Base-by-base conservation (phyloP, 2,888 invertebrate genomes). In the Eupithecia subfuscata region DNA sequence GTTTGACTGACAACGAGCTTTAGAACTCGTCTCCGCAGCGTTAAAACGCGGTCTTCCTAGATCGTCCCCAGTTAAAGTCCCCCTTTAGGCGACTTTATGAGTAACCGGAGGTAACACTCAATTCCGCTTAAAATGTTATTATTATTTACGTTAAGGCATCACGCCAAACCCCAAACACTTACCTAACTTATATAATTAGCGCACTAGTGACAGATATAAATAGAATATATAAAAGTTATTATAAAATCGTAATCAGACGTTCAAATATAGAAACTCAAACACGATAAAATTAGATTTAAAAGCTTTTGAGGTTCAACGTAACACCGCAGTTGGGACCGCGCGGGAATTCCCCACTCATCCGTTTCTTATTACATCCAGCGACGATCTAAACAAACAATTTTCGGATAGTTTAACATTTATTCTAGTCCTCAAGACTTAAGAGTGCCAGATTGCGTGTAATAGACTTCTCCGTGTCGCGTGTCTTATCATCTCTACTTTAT, bases 221-320 rank as follows among this genome's bases (percentile, higher is more conserved):
- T 74, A 68, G 68, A 43, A 67, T 75, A 70, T 70, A 75, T 75
- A 73, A 48, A 75, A 76, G 72, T 74, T 77, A 72, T 69, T 69
- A 74, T 76, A 76, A 76, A 75, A 74, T 73, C 77, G 60, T 77
- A 75, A 70, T 72, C 70, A 73, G 64, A 34, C 43, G 22, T 63
- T 69, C 30, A 8, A 52, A 64, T 68, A 68, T 68, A 68, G 43
- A 43, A 68, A 68, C 43, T 43, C 68, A 68, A 68, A 68, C 69
- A 52, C 69, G 48, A 34, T 48, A 48, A 52, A 69, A 43, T 22
- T 68, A 37, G 40, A n/a, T 67, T 73, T 68, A 73, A 68, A 60
- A 73, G 68, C 68, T 73, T 67, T 72, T 52, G 65, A 52, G 72
- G 67, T 68, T 68, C 68, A 68, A 68, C 68, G 68, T 68, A 68